These are phyloP conservation scores for Pseudomyrmex cubaensis DNA, from an alignment of 1,140 invertebrate genomes.

Conservation along the genomic window DNA sequence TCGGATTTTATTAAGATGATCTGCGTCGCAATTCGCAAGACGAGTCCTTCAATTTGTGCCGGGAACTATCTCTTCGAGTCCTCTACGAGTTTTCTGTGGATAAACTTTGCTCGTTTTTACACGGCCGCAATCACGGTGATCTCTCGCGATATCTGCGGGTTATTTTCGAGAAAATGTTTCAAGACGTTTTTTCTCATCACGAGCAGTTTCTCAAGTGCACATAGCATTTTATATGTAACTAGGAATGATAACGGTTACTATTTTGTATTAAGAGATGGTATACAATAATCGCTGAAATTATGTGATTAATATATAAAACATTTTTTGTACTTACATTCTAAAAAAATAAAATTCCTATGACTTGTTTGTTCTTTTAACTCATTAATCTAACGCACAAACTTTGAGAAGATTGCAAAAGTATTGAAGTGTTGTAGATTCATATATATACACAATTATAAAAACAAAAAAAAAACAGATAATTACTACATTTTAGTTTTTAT, in stretches of 20 bases:
- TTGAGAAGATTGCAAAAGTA: background rate
- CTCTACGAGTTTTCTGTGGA: background rate
- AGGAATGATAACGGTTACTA: no score
- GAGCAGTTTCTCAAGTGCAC: background rate
- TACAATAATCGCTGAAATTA: background rate
- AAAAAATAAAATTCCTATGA: background rate
- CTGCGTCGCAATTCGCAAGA: slow-evolving; percentile 22
- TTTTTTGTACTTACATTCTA: background rate
- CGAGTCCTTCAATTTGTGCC: slow-evolving; percentile 56
- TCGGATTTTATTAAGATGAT: slow-evolving; percentile 63
- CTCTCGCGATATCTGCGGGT: slow-evolving; percentile 12
- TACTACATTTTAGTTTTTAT: no score
- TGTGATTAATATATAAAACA: background rate
- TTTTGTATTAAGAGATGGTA: no score
- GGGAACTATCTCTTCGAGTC: slow-evolving; percentile 8
- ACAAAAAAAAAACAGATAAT: no score
- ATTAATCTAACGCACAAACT: no score
- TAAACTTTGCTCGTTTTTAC: slow-evolving; percentile 57
- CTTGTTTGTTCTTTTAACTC: background rate
- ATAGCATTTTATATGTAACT: background rate
- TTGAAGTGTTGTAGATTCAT: background rate
- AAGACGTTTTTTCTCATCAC: slow-evolving; percentile 1
- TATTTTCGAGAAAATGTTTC: slow-evolving; percentile 38
- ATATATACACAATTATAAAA: no score
- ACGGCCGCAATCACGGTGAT: slow-evolving; percentile 43